Evolutionary conservation across 2,888 invertebrate species (phyloP).

Genomic region (Drepanosiphum platanoidis): DNA sequence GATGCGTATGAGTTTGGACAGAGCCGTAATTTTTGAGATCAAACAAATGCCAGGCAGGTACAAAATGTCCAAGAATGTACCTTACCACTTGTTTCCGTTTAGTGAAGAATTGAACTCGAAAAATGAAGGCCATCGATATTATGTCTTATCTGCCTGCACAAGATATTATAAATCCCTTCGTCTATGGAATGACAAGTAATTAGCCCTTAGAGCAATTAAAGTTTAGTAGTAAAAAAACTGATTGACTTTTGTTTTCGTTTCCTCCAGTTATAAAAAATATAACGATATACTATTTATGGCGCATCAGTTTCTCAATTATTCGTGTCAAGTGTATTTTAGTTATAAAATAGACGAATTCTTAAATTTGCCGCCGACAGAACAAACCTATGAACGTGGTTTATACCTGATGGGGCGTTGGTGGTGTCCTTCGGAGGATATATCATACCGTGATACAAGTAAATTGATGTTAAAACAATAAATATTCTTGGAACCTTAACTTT

Average conservation of each 20-base stretch:
- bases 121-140: slow-evolving; percentile 33
- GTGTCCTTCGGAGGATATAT: slow-evolving; percentile 9
- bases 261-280: slow-evolving; percentile 14
- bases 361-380: slow-evolving; percentile 6
- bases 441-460: slow-evolving; percentile 31
- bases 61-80: slow-evolving; percentile 19
- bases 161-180: slow-evolving; percentile 12
- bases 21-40: slow-evolving; percentile 16
- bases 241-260: neutral
- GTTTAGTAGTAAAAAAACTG: too few species aligned
- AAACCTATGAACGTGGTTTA: slow-evolving; percentile 33
- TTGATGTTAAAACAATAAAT: neutral
- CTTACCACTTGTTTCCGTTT: slow-evolving; percentile 49
- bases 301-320: slow-evolving; percentile 38
- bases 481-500: too few species aligned
- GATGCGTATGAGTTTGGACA: slow-evolving; percentile 8
- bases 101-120: slow-evolving; percentile 11
- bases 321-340: slow-evolving; percentile 39
- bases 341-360: slow-evolving; percentile 35
- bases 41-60: slow-evolving; percentile 1
- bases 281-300: slow-evolving; percentile 5
- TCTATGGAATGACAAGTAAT: neutral
- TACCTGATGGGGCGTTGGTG: slow-evolving; percentile 40
- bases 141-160: neutral
- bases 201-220: neutral